These are phyloP conservation scores for Apteryx owenii DNA, from an alignment of 2,113 vertebrate genomes.

Conservation along the genomic window DNA sequence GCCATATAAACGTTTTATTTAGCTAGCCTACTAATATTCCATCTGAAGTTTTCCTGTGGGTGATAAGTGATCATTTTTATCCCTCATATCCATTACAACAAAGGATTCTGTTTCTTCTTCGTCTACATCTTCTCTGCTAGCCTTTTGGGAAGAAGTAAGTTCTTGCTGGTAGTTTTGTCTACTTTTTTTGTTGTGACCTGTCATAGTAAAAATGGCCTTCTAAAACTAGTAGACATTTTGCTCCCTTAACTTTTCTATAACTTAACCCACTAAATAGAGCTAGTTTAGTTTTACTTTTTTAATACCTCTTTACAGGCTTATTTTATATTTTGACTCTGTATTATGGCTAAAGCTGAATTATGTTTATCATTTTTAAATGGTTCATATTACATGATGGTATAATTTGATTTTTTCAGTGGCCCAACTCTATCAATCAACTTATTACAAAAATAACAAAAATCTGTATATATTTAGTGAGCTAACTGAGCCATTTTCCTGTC, in stretches of 20 bases:
- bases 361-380: not conserved
- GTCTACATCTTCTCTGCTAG: slow-evolving; percentile 81
- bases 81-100: slow-evolving; percentile 74
- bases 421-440: not conserved
- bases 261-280: slow-evolving; percentile 41
- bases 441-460: not conserved
- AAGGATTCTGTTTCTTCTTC: slow-evolving; percentile 84
- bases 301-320: not conserved
- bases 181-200: slow-evolving; percentile 18
- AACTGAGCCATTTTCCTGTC: not conserved
- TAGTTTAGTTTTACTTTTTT: not conserved
- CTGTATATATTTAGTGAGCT: not conserved
- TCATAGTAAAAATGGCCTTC: slow-evolving; percentile 9
- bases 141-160: slow-evolving; percentile 86
- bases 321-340: not conserved
- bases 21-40: slow-evolving; percentile 35
- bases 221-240: slow-evolving; percentile 20
- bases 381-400: not conserved
- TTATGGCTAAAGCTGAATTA: not conserved
- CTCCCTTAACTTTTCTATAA: not conserved
- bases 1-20: slow-evolving; percentile 23
- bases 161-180: slow-evolving; percentile 41
- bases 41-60: slow-evolving; percentile 19
- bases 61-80: slow-evolving; percentile 61
- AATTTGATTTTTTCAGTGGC: not conserved